Conservation (phyloP, 1,140 invertebrate genomes). For the Zaprionus inermis region DNA sequence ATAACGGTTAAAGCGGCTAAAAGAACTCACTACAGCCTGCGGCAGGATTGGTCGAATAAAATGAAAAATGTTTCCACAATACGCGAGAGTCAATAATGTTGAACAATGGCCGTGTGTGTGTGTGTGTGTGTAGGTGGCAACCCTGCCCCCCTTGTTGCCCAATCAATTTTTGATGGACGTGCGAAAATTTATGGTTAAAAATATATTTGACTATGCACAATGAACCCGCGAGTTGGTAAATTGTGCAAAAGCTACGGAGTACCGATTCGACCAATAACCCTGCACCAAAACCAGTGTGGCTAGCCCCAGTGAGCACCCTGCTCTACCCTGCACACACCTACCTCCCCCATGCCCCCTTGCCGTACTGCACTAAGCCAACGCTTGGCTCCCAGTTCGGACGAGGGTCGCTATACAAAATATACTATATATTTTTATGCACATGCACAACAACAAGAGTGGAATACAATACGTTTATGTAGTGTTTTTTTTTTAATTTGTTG, state of each 20-base stretch:
- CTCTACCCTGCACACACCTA: no score
- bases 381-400: neutral
- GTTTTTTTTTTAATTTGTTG: constrained; percentile 64
- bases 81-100: constrained; percentile 21
- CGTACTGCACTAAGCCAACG: neutral
- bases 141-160: constrained; percentile 38
- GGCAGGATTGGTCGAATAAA: neutral
- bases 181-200: constrained; percentile 82
- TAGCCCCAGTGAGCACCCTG: constrained; percentile 16
- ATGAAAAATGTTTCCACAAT: constrained; percentile 52
- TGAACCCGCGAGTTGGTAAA: constrained; percentile 52
- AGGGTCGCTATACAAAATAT: constrained; percentile 37
- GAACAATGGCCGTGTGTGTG: constrained; percentile 33
- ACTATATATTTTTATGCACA: constrained; percentile 33
- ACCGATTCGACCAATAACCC: neutral
- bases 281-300: constrained; percentile 51
- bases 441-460: constrained; percentile 19
- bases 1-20: constrained; percentile 1
- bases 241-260: constrained; percentile 26
- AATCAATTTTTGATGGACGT: constrained; percentile 83
- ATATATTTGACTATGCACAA: constrained; percentile 82
- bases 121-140: constrained; percentile 43
- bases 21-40: neutral
- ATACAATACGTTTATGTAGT: constrained; percentile 53
- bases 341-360: no score